Evolutionary conservation across 2,888 invertebrate genomes (phyloP), one percentile per base, ranked within the genome.

Genomic region (Cheilosia vernalis): DNA sequence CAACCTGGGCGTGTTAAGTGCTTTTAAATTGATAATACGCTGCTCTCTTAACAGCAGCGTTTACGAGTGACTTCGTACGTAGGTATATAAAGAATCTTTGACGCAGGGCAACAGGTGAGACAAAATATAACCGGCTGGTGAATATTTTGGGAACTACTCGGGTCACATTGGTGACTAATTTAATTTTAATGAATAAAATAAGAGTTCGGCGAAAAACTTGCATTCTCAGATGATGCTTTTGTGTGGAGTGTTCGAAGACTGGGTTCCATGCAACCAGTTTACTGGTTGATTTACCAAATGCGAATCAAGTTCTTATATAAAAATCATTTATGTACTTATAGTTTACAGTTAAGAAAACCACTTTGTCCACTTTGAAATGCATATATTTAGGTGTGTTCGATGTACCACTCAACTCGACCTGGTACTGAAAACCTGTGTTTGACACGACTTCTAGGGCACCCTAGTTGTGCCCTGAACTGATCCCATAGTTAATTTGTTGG

Each of bases 91-190:
- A 24, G 27, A 21, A 10, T 33, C 33, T 30, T 19, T 49, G 21
- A 49, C 17, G 19, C 15, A n/a, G 10, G 10, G 13, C 37, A 53
- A 15, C 13, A 49, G 24, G 13, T 55, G 51, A 15, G 2, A 47
- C 7, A n/a, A n/a, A n/a, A n/a, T n/a, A 7, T 9, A 73, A 63
- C 63, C 55, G 55, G 63, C 47, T 56, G 13, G 17, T 44, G 24
- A 55, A n/a, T 44, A 21, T 55, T 73, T 53, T 55, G 19, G 55
- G 37, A 64, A 55, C 17, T 44, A 63, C 40, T 17, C 19, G 42
- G 30, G 53, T 33, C 24, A 42, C 9, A 9, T 27, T 51, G 19
- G 17, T 63, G 53, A 72, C 49, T 53, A 53, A 60, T 60, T 37
- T 2, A 4, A 6, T 27, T 21, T 33, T 21, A 70, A 44, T 51